Percentiles rank a stretch among this genome's conserved stretches.
Conservation (phyloP, 2,797 vertebrate genomes). For the Eidolon dupreanum region DNA sequence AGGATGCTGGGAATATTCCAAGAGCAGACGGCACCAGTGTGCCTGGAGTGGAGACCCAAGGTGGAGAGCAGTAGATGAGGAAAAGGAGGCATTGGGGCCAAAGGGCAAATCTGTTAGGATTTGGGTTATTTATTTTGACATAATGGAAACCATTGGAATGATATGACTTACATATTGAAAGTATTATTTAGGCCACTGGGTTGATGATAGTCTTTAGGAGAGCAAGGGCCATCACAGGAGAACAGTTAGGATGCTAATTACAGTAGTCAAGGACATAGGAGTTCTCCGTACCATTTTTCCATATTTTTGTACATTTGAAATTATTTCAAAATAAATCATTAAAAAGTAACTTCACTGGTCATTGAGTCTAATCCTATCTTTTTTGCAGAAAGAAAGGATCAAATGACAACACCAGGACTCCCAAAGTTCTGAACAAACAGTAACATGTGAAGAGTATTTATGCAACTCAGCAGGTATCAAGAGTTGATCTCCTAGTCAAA, state of each 20-base stretch:
- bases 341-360: neutral
- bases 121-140: neutral
- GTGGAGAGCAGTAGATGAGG: neutral
- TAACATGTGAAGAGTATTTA: neutral
- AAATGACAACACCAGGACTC: neutral
- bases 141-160: neutral
- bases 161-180: neutral
- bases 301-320: neutral
- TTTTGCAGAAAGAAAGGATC: neutral
- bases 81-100: neutral
- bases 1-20: neutral
- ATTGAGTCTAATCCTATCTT: neutral
- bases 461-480: neutral
- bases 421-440: neutral
- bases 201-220: neutral
- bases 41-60: neutral
- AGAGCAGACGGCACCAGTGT: neutral
- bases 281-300: neutral
- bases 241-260: neutral
- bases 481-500: neutral
- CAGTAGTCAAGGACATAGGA: neutral
- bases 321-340: constrained; percentile 28
- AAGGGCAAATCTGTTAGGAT: neutral
- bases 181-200: neutral
- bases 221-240: neutral